Conservation (phyloP, 1,140 invertebrate species). For the Eupeodes corollae region DNA sequence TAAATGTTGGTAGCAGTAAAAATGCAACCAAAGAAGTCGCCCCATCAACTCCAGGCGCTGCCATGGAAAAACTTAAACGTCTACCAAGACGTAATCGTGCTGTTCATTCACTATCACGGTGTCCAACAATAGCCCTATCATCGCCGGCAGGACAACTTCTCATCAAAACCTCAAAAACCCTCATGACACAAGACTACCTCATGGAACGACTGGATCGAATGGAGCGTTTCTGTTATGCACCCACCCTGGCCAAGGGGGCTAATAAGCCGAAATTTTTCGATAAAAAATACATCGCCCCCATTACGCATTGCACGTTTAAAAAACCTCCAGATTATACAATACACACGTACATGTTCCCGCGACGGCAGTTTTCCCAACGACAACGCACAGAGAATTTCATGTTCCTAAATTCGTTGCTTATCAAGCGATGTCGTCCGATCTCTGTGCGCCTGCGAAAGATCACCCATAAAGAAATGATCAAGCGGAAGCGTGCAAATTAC, state of each 20-base stretch:
- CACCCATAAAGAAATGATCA: constrained; percentile 28
- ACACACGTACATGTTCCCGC: constrained; percentile 41
- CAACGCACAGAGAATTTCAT: constrained; percentile 25
- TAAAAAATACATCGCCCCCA: constrained; percentile 28
- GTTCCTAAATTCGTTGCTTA: constrained; percentile 28
- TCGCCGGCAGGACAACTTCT: constrained; percentile 45
- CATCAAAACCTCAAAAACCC: constrained; percentile 40
- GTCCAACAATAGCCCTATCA: constrained; percentile 43
- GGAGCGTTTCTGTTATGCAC: constrained; percentile 42
- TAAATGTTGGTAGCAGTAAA: neutral
- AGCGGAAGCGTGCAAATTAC: constrained; percentile 26
- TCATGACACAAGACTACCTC: constrained; percentile 40
- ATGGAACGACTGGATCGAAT: constrained; percentile 42
- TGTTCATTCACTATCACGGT: constrained; percentile 39
- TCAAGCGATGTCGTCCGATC: constrained; percentile 37
- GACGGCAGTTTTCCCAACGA: constrained; percentile 27
- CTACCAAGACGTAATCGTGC: constrained; percentile 38
- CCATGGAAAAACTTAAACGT: constrained; percentile 23
- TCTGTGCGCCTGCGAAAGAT: constrained; percentile 38
- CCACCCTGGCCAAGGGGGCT: constrained; percentile 28
- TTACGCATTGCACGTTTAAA: constrained; percentile 40
- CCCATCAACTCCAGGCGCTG: constrained; percentile 6
- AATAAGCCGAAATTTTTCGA: constrained; percentile 41
- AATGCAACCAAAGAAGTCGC: constrained; percentile 15
- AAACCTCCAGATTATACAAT: constrained; percentile 29